Evolutionary conservation across 2,113 vertebrate species (phyloP).

Genomic region (Perognathus longimembris): DNA sequence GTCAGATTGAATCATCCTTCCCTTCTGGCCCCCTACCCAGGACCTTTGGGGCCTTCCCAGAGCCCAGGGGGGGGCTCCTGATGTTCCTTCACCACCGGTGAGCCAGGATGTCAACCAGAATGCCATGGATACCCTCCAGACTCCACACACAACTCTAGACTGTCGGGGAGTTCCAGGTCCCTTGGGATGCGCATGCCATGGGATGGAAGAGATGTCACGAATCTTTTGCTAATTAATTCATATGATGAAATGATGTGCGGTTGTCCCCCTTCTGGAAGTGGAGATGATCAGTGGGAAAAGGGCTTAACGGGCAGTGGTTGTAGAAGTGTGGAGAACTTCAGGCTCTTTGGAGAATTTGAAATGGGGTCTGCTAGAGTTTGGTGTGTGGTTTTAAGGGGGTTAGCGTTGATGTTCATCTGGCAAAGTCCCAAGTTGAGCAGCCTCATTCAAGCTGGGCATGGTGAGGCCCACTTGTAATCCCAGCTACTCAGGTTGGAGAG

Average conservation of each 20-base stretch:
- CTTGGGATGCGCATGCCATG: neutral
- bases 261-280: conserved; percentile 22
- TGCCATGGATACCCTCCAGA: neutral
- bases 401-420: neutral
- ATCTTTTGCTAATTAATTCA: conserved; percentile 59
- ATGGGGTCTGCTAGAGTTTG: neutral
- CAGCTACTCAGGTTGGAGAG: neutral
- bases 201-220: conserved; percentile 15
- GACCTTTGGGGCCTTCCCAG: conserved; percentile 74
- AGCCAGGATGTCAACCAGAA: neutral
- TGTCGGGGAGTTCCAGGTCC: neutral
- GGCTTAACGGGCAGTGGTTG: neutral
- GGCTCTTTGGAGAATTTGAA: neutral
- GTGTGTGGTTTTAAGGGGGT: neutral
- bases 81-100: conserved; percentile 47
- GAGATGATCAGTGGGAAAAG: neutral
- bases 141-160: neutral
- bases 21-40: conserved; percentile 75
- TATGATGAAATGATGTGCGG: conserved; percentile 34
- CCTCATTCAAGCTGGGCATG: neutral
- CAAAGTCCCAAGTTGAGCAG: neutral
- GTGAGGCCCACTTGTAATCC: no score
- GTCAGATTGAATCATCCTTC: conserved; percentile 92
- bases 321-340: neutral
- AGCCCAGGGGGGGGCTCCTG: conserved; percentile 59